Base-by-base conservation (phyloP, 2,113 vertebrate genomes). In the Anarrhichthys ocellatus region DNA sequence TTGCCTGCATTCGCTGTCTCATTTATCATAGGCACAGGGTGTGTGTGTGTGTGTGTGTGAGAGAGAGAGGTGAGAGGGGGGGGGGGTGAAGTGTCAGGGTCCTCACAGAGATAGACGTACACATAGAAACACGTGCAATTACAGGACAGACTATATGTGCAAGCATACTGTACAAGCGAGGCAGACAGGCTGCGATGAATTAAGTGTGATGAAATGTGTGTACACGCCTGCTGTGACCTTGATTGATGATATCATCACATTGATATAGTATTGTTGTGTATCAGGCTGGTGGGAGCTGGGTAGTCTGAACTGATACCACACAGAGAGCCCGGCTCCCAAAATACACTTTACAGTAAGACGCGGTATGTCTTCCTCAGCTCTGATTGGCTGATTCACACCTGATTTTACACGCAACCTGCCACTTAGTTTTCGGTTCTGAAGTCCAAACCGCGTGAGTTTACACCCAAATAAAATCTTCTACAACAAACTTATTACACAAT, bases 241-340 rank as follows among this genome's bases (percentile, higher is more conserved):
- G 92, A 93, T 90, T 83, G 88, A 92, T 90, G 86, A 90, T 54
- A 75, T 86, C 88, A 88, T 92, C 90, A 89, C 64, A 54, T 72
- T 85, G 86, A 88, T 90, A 46, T 13, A 82, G 83, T 86, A 77
- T 84, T 59, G 8, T 3, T 83, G 48, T 62, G 44, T 65, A 91
- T 71, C 46, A 50, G 0, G 40, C 62, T 62, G 76, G 40, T 27
- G 63, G 46, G 72, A 78, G 78, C 74, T 52, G 34, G 81, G 65
- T 32, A 32, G 52, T 77, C 76, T 27, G 29, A 65, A 62, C 46
- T 32, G 22, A 24, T 38, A 62, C 22, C 7, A 62, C 52, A 54
- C n/a, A 32, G 32, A 64, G 46, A 38, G 29, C 20, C 2, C 0
- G 24, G 7, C 34, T 0, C 5, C n/a, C 34, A 48, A 82, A 82